These are phyloP conservation scores for Scelioninae gen. 1 DNA, from an alignment of 2,888 invertebrate species.

Conservation along the genomic window DNA sequence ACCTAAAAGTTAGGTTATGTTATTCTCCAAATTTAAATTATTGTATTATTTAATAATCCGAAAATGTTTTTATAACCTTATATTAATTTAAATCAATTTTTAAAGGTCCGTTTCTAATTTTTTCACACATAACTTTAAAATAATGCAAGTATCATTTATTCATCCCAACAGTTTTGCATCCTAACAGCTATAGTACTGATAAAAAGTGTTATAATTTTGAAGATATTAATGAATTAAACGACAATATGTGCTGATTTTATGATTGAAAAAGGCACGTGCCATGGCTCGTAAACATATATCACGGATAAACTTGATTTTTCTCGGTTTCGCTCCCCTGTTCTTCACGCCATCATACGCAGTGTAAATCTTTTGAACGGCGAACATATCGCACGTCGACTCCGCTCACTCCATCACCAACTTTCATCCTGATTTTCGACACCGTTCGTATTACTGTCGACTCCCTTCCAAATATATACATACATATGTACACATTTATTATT, in stretches of 20 bases:
- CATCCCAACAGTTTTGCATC: background rate
- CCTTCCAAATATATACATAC: constrained; percentile 67
- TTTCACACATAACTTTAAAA: background rate
- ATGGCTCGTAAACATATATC: constrained; percentile 35
- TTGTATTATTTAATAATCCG: too few species aligned
- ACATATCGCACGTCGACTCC: constrained; percentile 57
- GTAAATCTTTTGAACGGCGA: constrained; percentile 67
- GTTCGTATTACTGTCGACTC: constrained; percentile 60
- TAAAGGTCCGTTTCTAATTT: background rate
- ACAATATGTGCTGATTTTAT: background rate
- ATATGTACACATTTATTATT: constrained; percentile 70
- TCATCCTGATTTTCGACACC: constrained; percentile 67
- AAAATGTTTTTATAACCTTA: too few species aligned
- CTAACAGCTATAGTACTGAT: background rate
- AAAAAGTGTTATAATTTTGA: too few species aligned
- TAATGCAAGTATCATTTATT: too few species aligned
- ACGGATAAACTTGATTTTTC: constrained; percentile 63
- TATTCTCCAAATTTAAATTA: too few species aligned
- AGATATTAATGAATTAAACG: too few species aligned
- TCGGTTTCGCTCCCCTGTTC: constrained; percentile 66
- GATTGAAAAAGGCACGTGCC: constrained; percentile 47
- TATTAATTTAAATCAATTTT: too few species aligned
- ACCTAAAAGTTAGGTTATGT: too few species aligned
- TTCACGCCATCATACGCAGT: constrained; percentile 59
- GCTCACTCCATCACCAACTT: constrained; percentile 52